Evolutionary conservation across 2,113 vertebrate species (phyloP).

Genomic region (Phasianus colchicus): DNA sequence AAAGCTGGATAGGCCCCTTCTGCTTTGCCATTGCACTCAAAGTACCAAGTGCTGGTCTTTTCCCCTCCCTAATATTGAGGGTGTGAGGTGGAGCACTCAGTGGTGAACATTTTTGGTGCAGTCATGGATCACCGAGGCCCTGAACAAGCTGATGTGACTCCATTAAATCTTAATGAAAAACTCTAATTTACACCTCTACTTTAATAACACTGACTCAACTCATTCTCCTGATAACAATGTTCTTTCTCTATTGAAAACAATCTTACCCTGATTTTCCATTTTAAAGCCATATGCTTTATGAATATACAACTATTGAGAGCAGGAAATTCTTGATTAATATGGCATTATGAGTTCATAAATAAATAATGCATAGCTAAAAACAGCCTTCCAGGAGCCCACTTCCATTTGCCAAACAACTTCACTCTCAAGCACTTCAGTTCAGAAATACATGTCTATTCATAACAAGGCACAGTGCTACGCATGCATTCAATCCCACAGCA

Average conservation of each 20-base stretch:
- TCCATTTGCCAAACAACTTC: not conserved
- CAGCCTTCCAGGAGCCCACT: not conserved
- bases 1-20: not conserved
- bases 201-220: constrained; percentile 3
- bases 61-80: not conserved
- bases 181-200: not conserved
- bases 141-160: not conserved
- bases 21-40: not conserved
- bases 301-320: not conserved
- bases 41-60: fast-evolving
- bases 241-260: constrained; percentile 10
- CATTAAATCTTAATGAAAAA: not conserved
- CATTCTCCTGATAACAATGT: constrained; percentile 41
- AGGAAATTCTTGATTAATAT: not conserved
- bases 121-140: not conserved
- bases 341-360: not conserved
- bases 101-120: not conserved
- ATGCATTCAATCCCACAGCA: not conserved
- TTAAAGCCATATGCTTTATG: not conserved
- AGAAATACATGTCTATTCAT: not conserved
- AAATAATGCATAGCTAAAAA: not conserved
- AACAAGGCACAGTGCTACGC: not conserved
- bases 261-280: not conserved
- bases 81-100: not conserved
- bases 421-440: not conserved